Evolutionary conservation across 2,113 vertebrate species (phyloP).

Genomic region (Prietella phreatophila): DNA sequence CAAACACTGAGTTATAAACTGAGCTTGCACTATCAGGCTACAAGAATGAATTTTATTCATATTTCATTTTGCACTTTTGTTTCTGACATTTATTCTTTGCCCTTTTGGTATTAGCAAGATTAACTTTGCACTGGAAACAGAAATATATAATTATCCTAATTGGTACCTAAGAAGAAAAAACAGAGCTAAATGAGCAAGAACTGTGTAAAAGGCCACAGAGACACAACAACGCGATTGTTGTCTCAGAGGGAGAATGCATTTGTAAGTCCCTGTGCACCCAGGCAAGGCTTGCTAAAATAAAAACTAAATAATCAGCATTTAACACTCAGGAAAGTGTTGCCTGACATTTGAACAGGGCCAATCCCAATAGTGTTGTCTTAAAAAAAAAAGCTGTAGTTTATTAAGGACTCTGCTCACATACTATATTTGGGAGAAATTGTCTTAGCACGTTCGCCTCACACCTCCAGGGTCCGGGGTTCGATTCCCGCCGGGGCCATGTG

Average conservation of each 20-base stretch:
- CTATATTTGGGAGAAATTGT: not conserved
- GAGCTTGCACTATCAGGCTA: not conserved
- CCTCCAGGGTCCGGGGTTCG: no score
- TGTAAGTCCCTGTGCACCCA: not conserved
- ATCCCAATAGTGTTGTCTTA: not conserved
- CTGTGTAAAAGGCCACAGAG: conserved; percentile 24
- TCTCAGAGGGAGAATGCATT: not conserved
- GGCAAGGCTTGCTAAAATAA: not conserved
- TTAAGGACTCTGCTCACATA: not conserved
- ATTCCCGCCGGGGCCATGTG: no score
- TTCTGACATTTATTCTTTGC: not conserved
- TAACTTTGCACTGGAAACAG: conserved; percentile 14
- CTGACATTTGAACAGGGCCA: conserved; percentile 29
- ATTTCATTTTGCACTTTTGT: not conserved
- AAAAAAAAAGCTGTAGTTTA: not conserved
- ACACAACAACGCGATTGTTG: not conserved
- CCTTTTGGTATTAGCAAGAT: conserved; percentile 15
- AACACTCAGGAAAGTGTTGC: not conserved
- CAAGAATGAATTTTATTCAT: not conserved
- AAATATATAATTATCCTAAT: conserved; percentile 34
- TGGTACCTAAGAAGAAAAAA: conserved; percentile 16
- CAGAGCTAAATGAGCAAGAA: not conserved
- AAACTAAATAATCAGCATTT: conserved; percentile 7
- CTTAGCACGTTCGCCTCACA: no score
- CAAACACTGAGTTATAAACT: not conserved